These are phyloP conservation scores for Ploceus nigricollis DNA, from an alignment of 2,113 vertebrate genomes.

Conservation along the genomic window DNA sequence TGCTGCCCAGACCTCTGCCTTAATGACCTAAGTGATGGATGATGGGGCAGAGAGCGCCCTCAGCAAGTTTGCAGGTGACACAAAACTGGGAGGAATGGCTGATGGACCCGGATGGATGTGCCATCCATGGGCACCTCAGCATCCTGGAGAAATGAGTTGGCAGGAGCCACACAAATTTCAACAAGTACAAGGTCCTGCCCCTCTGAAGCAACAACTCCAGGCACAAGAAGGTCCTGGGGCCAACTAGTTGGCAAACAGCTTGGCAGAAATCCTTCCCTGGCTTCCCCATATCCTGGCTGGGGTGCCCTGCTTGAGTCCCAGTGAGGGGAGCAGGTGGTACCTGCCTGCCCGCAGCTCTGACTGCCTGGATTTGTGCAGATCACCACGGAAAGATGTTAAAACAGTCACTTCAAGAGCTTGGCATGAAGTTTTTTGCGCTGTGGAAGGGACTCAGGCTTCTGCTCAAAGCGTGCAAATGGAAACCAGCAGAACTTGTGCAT, in stretches of 20 bases:
- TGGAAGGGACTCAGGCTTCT: neutral
- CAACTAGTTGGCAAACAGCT: neutral
- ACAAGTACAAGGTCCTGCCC: neutral
- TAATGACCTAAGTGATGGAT: neutral
- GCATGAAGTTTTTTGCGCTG: neutral
- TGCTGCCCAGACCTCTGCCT: neutral
- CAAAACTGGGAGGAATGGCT: neutral
- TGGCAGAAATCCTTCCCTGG: neutral
- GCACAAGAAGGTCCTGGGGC: neutral
- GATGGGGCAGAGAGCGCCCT: neutral
- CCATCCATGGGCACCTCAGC: neutral
- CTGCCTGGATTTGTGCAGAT: neutral
- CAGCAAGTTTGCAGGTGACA: neutral
- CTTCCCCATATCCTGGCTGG: neutral
- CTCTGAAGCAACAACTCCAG: neutral
- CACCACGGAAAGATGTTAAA: fast-evolving
- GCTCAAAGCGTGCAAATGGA: neutral
- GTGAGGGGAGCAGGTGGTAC: neutral
- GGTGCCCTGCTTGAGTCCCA: neutral
- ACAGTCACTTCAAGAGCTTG: neutral
- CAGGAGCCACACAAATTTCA: neutral
- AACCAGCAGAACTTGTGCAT: neutral
- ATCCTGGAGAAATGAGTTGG: neutral
- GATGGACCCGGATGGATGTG: fast-evolving
- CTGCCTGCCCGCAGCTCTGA: neutral